phyloP scores from a whole-genome alignment of 2,797 vertebrate species.

The Megalops cyprinoides region DNA sequence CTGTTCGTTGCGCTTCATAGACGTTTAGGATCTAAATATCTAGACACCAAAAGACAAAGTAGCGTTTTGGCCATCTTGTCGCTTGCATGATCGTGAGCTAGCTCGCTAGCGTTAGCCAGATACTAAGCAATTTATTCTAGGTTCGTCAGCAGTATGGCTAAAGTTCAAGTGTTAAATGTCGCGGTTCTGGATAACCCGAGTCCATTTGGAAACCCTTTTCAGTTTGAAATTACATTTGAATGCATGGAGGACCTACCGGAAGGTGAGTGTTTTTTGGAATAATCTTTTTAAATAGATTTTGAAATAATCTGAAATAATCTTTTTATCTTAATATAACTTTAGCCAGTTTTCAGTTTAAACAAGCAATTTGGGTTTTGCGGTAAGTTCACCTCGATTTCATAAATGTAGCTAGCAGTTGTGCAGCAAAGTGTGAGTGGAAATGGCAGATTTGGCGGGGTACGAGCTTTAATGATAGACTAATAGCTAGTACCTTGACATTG shows the following conservation, averaged over 20 bases:
- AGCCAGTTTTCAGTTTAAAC: neutral
- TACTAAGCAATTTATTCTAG: too few relatives aligned
- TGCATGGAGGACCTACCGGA: constrained; percentile 87
- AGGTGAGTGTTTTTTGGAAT: constrained; percentile 78
- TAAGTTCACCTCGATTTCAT: too few relatives aligned
- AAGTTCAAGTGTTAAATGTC: constrained; percentile 82
- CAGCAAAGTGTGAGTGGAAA: too few relatives aligned
- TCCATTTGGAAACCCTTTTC: constrained; percentile 86
- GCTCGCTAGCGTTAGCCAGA: too few relatives aligned
- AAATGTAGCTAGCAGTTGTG: too few relatives aligned
- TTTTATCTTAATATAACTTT: neutral
- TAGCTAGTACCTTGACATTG: neutral
- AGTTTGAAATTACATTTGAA: constrained; percentile 92
- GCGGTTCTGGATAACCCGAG: constrained; percentile 70
- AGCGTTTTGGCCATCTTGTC: constrained; percentile 19
- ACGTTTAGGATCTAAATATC: neutral
- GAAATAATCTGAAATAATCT: too few relatives aligned
- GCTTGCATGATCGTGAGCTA: too few relatives aligned
- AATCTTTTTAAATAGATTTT: too few relatives aligned
- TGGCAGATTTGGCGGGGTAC: too few relatives aligned
- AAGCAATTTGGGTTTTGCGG: neutral
- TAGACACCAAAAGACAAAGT: neutral
- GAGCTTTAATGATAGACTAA: neutral
- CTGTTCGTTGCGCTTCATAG: neutral
- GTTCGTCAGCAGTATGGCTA: constrained; percentile 75